Evolutionary conservation across 2,797 vertebrate genomes (phyloP), one percentile per base, ranked within the genome.

Genomic region (Silurus lanzhouensis): DNA sequence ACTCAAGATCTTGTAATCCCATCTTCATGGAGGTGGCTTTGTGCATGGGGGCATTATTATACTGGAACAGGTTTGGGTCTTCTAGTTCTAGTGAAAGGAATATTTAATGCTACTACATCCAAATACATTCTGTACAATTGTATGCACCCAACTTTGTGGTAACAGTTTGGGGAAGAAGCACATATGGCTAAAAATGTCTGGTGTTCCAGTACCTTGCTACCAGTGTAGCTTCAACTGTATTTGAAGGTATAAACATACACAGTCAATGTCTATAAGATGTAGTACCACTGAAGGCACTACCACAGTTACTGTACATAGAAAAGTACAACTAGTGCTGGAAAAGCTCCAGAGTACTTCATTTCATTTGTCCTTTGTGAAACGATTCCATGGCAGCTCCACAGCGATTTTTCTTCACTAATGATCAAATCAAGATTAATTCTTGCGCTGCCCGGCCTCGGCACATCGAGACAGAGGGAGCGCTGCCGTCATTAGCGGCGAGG

Each of bases 301-400:
- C 12, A 20, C 57, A 61, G 75, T 15, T 31, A 31, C 31, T 31
- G 31, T 20, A 38, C 25, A 58, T 12, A 17, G 6, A 57, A 76
- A 19, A 76, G 14, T 58, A 19, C 10, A 7, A 13, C 31, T 13
- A 19, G 9, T 78, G 27, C 38, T 61, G 10, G 57, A 38, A 57
- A 57, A 57, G 57, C 74, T 76, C 74, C 74, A 31, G 27, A 58
- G 58, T 14, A 22, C 19, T 78, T 38, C 38, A 78, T 61, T 78
- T 61, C 22, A 91, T 91, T 91, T 92, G 89, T 90, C 90, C 89
- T 93, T 91, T 91, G 82, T 58, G 85, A 85, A 86, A 82, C 58
- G 64, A 25, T 27, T 81, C 63, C 66, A 52, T 79, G 60, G 81
- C 52, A 81, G 81, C 82, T 83, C 71, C 46, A 83, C 86, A 84